A percentile compares a stretch with the other conserved stretches of the same genome.
phyloP scores from a whole-genome alignment of 1,140 invertebrate species.

The Scaptodrosophila lebanonensis region DNA sequence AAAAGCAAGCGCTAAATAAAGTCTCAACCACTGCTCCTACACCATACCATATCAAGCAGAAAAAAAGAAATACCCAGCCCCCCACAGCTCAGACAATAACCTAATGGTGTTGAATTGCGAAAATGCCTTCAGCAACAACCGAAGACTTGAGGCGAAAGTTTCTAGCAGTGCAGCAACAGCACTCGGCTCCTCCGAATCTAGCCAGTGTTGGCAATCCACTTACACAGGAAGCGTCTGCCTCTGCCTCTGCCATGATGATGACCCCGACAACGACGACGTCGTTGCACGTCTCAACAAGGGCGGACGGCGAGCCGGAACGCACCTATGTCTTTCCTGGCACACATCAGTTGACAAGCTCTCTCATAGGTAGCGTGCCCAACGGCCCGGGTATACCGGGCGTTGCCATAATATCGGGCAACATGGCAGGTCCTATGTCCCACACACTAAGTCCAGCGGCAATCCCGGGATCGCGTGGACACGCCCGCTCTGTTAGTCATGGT shows the following conservation, averaged over 20 bases:
- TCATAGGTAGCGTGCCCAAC: constrained; percentile 45
- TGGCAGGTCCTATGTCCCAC: too few species aligned
- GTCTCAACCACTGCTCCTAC: too few species aligned
- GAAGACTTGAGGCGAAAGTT: constrained; percentile 77
- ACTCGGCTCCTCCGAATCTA: constrained; percentile 65
- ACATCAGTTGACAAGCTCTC: constrained; percentile 32
- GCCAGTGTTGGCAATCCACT: constrained; percentile 20
- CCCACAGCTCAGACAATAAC: constrained; percentile 20
- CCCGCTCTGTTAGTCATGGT: constrained; percentile 87
- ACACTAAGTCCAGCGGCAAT: constrained; percentile 28
- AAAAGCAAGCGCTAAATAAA: too few species aligned
- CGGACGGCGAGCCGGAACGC: constrained; percentile 78
- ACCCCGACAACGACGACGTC: constrained; percentile 6
- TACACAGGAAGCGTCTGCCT: constrained; percentile 10
- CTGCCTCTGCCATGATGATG: constrained; percentile 24
- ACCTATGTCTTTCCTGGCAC: constrained; percentile 80
- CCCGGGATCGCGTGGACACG: constrained; percentile 80
- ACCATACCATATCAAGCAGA: background rate
- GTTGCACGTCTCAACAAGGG: background rate
- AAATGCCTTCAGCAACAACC: constrained; percentile 74
- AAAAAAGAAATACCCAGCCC: constrained; percentile 10
- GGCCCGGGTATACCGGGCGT: constrained; percentile 63
- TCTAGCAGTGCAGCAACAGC: constrained; percentile 72
- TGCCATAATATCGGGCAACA: constrained; percentile 35
- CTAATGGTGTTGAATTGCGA: constrained; percentile 68